These are phyloP conservation scores for Urocitellus parryii DNA, from an alignment of 2,113 vertebrate species.

Conservation along the genomic window DNA sequence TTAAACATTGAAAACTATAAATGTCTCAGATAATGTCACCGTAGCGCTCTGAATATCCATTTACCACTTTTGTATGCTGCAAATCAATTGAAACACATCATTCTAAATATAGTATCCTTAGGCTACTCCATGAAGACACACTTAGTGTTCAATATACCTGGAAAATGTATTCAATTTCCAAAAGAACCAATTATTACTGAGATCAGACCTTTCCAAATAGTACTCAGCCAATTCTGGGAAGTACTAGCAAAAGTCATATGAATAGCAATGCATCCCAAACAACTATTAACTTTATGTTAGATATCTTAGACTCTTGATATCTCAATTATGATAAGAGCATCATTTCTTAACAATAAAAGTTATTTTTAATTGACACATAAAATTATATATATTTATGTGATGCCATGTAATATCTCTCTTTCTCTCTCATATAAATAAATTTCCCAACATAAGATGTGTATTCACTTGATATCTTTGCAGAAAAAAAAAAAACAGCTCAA, in stretches of 20 bases:
- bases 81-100: not conserved
- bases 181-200: not conserved
- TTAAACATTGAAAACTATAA: not conserved
- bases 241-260: not conserved
- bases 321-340: not conserved
- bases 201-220: not conserved
- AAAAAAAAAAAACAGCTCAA: not conserved
- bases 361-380: not conserved
- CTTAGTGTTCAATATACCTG: not conserved
- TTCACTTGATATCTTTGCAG: constrained; percentile 6
- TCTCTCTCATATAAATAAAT: not conserved
- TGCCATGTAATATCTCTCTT: too few species aligned
- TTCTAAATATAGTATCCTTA: not conserved
- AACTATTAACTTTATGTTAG: not conserved
- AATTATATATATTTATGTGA: too few species aligned
- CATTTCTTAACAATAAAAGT: not conserved
- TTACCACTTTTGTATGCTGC: constrained; percentile 46
- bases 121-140: not conserved
- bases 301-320: not conserved
- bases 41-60: constrained; percentile 25
- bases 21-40: constrained; percentile 23
- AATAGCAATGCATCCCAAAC: not conserved
- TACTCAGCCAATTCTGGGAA: not conserved
- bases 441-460: not conserved
- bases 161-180: not conserved